A percentile compares a stretch with the other conserved stretches of the same genome.
phyloP scores from a whole-genome alignment of 1,140 invertebrate genomes.

The Cherax quadricarinatus region DNA sequence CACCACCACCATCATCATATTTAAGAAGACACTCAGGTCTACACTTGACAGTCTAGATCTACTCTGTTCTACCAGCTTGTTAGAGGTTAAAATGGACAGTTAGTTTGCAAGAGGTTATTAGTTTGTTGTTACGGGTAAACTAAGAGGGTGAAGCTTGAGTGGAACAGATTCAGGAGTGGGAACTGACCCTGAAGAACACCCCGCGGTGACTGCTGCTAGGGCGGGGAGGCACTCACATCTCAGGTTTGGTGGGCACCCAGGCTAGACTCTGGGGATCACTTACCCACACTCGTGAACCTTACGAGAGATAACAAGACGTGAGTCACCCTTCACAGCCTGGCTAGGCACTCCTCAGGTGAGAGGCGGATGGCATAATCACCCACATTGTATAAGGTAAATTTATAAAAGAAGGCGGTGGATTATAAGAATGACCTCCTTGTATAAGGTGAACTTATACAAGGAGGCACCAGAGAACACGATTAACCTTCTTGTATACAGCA shows the following conservation, averaged over 20 bases:
- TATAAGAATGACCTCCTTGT: too few relatives aligned
- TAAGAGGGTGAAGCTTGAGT: not conserved
- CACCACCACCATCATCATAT: not conserved
- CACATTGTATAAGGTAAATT: too few relatives aligned
- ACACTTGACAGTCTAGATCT: not conserved
- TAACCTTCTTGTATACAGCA: too few relatives aligned
- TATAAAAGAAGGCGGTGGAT: too few relatives aligned
- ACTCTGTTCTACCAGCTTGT: not conserved
- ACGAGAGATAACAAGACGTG: not conserved
- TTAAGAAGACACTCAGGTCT: not conserved
- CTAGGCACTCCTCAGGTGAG: too few relatives aligned
- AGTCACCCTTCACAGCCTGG: not conserved
- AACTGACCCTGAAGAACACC: not conserved
- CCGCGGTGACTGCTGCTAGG: not conserved
- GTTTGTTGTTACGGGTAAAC: not conserved
- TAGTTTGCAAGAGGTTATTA: not conserved
- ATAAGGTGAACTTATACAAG: too few relatives aligned
- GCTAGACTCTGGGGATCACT: conserved; percentile 3
- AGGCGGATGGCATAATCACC: too few relatives aligned
- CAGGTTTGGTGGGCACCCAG: not conserved
- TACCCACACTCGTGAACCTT: conserved; percentile 3
- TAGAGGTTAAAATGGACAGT: not conserved
- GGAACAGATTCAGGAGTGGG: not conserved
- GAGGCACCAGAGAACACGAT: too few relatives aligned
- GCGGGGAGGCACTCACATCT: not conserved